Conservation (phyloP, 2,888 invertebrate genomes). For the Theodoxus fluviatilis region DNA sequence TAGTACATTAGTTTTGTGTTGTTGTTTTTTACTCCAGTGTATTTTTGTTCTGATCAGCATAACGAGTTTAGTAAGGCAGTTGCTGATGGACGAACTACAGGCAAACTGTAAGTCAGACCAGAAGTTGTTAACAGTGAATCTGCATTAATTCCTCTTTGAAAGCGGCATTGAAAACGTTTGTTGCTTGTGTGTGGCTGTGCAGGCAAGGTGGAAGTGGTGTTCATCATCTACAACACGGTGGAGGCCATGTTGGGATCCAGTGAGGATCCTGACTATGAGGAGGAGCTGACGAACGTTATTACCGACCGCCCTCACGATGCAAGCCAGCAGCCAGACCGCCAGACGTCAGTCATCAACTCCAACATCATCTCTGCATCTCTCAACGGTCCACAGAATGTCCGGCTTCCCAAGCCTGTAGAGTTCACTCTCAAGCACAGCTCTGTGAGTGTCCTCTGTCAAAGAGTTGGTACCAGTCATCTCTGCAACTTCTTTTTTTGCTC, state of each 20-base stretch:
- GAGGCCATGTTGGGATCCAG: conserved; percentile 41
- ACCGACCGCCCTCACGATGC: conserved; percentile 21
- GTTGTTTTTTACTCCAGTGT: no score
- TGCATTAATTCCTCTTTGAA: no score
- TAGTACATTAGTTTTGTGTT: no score
- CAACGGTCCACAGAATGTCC: conserved; percentile 32
- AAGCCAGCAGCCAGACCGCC: conserved; percentile 17
- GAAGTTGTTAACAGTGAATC: no score
- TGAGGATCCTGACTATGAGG: conserved; percentile 17
- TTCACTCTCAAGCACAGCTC: conserved; percentile 82
- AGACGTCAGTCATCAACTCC: conserved; percentile 42
- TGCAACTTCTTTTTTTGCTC: no score
- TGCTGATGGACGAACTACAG: no score
- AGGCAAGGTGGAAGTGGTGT: conserved; percentile 43
- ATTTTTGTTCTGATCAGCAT: no score
- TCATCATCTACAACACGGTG: conserved; percentile 47
- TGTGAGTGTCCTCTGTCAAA: conserved; percentile 34
- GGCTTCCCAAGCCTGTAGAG: conserved; percentile 74
- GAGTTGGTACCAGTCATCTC: no score
- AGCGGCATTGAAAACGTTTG: no score
- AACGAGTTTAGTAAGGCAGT: no score
- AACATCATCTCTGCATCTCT: conserved; percentile 59
- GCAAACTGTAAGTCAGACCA: no score
- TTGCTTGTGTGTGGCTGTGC: conserved; percentile 15
- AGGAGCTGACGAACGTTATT: conserved; percentile 19